Base-by-base conservation (phyloP, 2,888 invertebrate genomes). In the Hofmannophila pseudospretella region DNA sequence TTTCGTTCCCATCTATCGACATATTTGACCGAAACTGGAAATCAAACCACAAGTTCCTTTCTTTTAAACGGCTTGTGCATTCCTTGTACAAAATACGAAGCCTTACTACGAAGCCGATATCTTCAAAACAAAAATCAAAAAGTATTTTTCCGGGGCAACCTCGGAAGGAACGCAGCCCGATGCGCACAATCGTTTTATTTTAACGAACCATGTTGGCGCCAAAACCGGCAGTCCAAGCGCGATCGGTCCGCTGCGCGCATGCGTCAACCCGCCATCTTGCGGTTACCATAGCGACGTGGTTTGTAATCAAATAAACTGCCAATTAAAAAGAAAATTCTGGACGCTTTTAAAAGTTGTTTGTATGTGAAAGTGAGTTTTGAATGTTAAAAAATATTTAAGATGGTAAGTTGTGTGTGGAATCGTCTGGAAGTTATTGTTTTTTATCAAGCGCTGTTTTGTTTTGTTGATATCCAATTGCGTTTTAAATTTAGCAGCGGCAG, bases 211-310 rank as follows among this genome's bases (percentile, higher is more conserved):
- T 41, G 57, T 66, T 73, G 79, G 76, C 82, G 80, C 79, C 78
- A 82, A 80, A 80, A 73, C 71, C 58, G 54, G 56, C 76, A 80
- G 80, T 80, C 58, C 50, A 47, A 51, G 49, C 56, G 63, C 56
- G 67, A 44, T 50, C 61, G 58, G 58, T 50, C 36, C 35, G 40
- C 55, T 34, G 66, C 51, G 64, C 75, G 78, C 78, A 76, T 74
- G 80, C 75, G 73, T 54, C 45, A 38, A 33, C 34, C 51, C 50
- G 72, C 70, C 71, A 71, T 74, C 51, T 70, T 72, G 45, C 45
- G 49, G 75, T 81, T 72, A 67, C 63, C 57, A 78, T 78, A 69
- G 76, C 67, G 55, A 80, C 75, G 70, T 48, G 66, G 54, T 49
- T 62, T 56, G 61, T 62, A 67, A 59, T 62, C 62, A 70, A 72